Evolutionary conservation across 1,140 invertebrate species (phyloP), one percentile per base, ranked within the genome.

Genomic region (Dendroctonus ponderosae): DNA sequence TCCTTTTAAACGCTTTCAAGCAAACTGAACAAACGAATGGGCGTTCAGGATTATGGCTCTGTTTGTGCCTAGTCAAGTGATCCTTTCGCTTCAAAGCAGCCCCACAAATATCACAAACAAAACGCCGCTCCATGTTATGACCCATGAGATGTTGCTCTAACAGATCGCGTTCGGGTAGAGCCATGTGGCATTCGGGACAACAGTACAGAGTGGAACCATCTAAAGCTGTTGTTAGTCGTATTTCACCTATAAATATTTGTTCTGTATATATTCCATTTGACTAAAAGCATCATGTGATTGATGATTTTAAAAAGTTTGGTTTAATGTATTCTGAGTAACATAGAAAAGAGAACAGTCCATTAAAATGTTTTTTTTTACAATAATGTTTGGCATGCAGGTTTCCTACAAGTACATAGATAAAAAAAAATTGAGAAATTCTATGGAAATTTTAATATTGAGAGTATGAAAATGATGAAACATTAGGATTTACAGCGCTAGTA

Each of bases 181-280:
- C 89, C 87, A 93, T 88, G 76, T 94, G 90, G 73, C 91, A 93
- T 74, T 92, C 90, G 5, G 91, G 91, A 75, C 91, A 93, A 75
- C 91, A 91, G 73, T 91, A 93, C 0, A 93, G 76, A 0, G 90
- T 90, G 37, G 89, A 91, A 1, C 91, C 91, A 72, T 93, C 91
- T 15, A 92, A 77, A 0, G 91, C 90, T 3, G 91, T 92, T 0
- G 90, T 90, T 12, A 93, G 79, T 48, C 89, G 83, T 68, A 92
- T 91, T 80, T 92, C 90, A 8, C 90, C 68, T 70, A 37, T 7
- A 62, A 56, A 51, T 11, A 42, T 48, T 52, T 52, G 9, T 52
- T 12, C 4, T 46, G 12, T 9, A 46, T 46, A 46, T 46, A 46
- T 46, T 46, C 12, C 26, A 26, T 26, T 26, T 26, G 26, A 3